A percentile compares a stretch with the other conserved stretches of the same genome.
phyloP scores from a whole-genome alignment of 1,140 invertebrate species.

The Olivierus martensii region DNA sequence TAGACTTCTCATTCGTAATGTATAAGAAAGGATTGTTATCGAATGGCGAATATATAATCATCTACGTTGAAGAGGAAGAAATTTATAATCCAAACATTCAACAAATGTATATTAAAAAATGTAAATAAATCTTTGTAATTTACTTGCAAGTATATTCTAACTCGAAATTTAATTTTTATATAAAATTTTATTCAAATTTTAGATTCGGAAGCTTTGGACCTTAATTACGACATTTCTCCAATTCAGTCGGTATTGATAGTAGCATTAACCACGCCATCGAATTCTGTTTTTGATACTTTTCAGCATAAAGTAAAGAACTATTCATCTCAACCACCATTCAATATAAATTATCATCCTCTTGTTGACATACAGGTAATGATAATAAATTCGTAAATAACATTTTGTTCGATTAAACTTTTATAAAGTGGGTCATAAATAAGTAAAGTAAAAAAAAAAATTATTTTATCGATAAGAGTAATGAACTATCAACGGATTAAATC shows the following conservation, averaged over 20 bases:
- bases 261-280: not conserved
- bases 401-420: too few species aligned
- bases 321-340: not conserved
- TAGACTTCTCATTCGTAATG: conserved; percentile 56
- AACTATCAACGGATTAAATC: too few species aligned
- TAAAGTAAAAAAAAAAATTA: too few species aligned
- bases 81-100: conserved; percentile 50
- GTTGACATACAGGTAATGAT: not conserved
- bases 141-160: too few species aligned
- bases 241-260: too few species aligned
- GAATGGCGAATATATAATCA: conserved; percentile 61
- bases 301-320: not conserved
- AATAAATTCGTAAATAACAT: too few species aligned
- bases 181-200: too few species aligned
- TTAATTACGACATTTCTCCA: too few species aligned
- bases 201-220: too few species aligned
- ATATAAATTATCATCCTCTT: not conserved
- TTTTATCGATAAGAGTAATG: too few species aligned
- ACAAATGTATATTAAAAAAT: conserved; percentile 8
- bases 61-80: conserved; percentile 72
- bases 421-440: too few species aligned
- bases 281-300: conserved; percentile 3
- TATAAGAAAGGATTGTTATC: conserved; percentile 49
- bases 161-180: too few species aligned
- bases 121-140: not conserved